Evolutionary conservation across 2,888 invertebrate species (phyloP).

Genomic region (Pristionchus fissidentatus): DNA sequence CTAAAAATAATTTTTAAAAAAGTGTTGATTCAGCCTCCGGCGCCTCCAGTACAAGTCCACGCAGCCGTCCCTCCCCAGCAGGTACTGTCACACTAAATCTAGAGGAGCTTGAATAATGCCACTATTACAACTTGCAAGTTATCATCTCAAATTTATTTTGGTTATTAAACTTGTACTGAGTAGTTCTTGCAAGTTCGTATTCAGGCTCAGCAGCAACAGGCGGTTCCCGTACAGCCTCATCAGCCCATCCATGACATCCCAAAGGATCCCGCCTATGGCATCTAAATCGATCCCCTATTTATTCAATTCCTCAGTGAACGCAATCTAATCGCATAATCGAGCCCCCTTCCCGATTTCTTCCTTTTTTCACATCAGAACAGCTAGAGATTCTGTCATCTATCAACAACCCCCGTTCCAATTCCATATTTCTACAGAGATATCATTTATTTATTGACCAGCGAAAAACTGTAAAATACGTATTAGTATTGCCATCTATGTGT

Average conservation of each 20-base stretch:
- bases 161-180: neutral
- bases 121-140: constrained; percentile 48
- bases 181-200: neutral
- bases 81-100: constrained; percentile 45
- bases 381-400: neutral
- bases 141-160: neutral
- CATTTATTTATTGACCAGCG: constrained; percentile 30
- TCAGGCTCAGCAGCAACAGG: constrained; percentile 48
- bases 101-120: constrained; percentile 43
- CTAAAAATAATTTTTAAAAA: neutral
- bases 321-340: neutral
- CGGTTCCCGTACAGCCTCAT: constrained; percentile 48
- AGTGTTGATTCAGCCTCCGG: constrained; percentile 16
- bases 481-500: constrained; percentile 6
- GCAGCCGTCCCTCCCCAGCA: constrained; percentile 52
- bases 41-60: constrained; percentile 49
- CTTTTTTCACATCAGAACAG: too few species aligned
- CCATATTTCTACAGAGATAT: constrained; percentile 32
- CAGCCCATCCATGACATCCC: constrained; percentile 59
- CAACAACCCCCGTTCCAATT: too few species aligned
- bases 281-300: constrained; percentile 49
- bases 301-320: neutral
- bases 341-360: neutral
- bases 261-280: constrained; percentile 63
- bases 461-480: neutral